These are phyloP conservation scores for Battus philenor DNA, from an alignment of 1,140 invertebrate genomes.

Conservation along the genomic window DNA sequence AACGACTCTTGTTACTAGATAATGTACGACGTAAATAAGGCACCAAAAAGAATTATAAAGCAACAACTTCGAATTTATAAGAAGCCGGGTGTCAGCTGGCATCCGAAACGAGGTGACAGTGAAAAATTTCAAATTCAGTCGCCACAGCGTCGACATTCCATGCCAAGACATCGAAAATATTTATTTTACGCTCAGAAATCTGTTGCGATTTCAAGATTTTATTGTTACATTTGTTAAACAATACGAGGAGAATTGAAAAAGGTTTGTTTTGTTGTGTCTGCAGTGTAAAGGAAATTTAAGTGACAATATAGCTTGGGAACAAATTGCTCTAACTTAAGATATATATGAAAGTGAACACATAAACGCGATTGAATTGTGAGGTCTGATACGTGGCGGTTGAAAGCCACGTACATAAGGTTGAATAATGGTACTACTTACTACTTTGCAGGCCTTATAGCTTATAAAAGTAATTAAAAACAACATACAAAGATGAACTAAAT, in stretches of 20 bases:
- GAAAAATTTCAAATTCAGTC: neutral
- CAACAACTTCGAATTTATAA: neutral
- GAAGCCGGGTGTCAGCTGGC: neutral
- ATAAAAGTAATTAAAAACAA: too few species aligned
- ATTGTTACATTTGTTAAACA: neutral
- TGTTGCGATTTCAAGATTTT: neutral
- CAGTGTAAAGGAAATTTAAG: too few species aligned
- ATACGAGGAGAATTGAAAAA: too few species aligned
- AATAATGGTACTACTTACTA: too few species aligned
- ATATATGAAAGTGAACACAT: neutral
- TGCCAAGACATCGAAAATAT: neutral
- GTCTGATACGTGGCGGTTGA: too few species aligned
- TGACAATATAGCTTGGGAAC: neutral
- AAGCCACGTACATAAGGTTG: too few species aligned
- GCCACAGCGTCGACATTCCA: neutral
- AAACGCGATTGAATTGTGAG: neutral
- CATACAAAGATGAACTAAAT: too few species aligned
- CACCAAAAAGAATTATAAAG: neutral
- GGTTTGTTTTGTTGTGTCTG: too few species aligned
- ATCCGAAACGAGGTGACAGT: neutral
- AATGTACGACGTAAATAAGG: too few species aligned
- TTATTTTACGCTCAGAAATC: neutral
- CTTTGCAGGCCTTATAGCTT: too few species aligned
- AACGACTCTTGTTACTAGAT: too few species aligned
- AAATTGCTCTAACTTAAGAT: neutral